These are phyloP conservation scores for Eumacrocentrus americanus DNA, from an alignment of 2,888 invertebrate species.

Conservation along the genomic window DNA sequence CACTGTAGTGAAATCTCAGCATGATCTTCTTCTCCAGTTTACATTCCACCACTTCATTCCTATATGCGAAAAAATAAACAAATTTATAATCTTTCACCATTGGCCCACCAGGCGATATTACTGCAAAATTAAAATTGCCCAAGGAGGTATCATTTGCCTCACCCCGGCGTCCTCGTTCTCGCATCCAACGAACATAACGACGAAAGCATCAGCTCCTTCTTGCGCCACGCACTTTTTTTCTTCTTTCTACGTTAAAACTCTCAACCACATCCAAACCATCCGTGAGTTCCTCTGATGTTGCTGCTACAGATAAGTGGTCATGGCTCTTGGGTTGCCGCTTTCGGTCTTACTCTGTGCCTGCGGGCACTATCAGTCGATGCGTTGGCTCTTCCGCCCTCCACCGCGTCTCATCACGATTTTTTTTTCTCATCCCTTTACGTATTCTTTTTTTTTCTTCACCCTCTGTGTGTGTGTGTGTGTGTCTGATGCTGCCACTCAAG, in stretches of 20 bases:
- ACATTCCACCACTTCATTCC: too few species aligned
- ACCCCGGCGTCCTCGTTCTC: too few species aligned
- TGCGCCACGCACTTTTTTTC: slow-evolving; percentile 49
- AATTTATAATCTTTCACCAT: too few species aligned
- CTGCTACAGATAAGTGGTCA: slow-evolving; percentile 58
- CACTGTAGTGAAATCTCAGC: too few species aligned
- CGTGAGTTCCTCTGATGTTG: slow-evolving; percentile 58
- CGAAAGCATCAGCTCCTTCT: slow-evolving; percentile 51
- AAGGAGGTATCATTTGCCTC: too few species aligned
- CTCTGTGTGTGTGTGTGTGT: too few species aligned
- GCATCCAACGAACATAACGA: too few species aligned
- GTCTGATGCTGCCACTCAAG: too few species aligned
- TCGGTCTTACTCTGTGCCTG: slow-evolving; percentile 36
- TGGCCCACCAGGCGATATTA: too few species aligned
- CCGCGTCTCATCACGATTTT: slow-evolving; percentile 32
- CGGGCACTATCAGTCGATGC: slow-evolving; percentile 57
- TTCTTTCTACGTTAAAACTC: slow-evolving; percentile 11
- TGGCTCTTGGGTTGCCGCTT: slow-evolving; percentile 50
- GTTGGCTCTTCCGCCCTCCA: slow-evolving; percentile 43
- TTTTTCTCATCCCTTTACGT: slow-evolving; percentile 19
- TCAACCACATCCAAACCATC: slow-evolving; percentile 49
- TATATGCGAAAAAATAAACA: too few species aligned
- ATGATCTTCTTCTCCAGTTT: too few species aligned
- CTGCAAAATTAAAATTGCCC: too few species aligned
- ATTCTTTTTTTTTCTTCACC: slow-evolving; percentile 28